Evolutionary conservation across 2,113 vertebrate species (phyloP).

Genomic region (Gavia stellata): DNA sequence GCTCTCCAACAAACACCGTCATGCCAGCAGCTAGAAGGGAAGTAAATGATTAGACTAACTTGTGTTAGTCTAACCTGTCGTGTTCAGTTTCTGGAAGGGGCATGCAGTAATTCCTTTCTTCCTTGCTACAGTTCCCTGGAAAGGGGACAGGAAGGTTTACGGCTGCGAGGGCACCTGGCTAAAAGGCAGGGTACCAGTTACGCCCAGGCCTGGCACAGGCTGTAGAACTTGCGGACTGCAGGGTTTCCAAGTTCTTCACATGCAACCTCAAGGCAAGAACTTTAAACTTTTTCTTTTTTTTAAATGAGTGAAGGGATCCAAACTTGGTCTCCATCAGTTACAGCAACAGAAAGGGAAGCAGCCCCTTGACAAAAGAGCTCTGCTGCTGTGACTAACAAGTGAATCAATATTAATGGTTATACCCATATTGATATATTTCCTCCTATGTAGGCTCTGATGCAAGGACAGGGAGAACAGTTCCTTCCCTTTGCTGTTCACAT

Average conservation of each 20-base stretch:
- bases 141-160: background rate
- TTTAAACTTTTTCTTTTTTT: background rate
- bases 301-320: background rate
- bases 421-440: background rate
- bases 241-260: background rate
- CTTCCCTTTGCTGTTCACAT: background rate
- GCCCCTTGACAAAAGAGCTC: background rate
- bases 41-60: background rate
- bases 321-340: background rate
- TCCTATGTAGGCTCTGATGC: background rate
- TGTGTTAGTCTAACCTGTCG: background rate
- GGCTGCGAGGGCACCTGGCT: background rate
- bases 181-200: background rate
- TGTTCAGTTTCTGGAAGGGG: background rate
- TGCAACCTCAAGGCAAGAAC: background rate
- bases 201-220: background rate
- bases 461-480: background rate
- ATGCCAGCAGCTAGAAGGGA: background rate
- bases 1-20: background rate
- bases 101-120: background rate
- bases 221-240: background rate
- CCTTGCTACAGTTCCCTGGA: background rate
- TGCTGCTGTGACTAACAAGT: background rate
- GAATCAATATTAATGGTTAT: background rate
- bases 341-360: background rate